A percentile compares a stretch with the other conserved stretches of the same genome.
phyloP scores from a whole-genome alignment of 2,113 vertebrate genomes.

The Craseonycteris thonglongyai region DNA sequence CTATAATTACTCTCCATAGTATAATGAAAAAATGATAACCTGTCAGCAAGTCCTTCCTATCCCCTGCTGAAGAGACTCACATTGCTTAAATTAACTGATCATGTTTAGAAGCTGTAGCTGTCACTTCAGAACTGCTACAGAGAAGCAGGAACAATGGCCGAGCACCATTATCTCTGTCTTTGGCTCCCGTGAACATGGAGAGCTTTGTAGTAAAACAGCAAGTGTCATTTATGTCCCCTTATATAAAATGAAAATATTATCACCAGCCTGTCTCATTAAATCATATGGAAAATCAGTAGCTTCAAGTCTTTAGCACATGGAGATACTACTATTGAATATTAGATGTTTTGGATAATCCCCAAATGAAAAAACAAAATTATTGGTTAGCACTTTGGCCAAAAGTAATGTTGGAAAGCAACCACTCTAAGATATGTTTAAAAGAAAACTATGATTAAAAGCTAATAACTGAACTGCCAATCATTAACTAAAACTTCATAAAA shows the following conservation, averaged over 20 bases:
- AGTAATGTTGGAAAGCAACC: not conserved
- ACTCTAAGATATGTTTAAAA: constrained; percentile 1
- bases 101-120: not conserved
- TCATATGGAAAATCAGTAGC: not conserved
- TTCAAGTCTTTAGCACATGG: not conserved
- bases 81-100: constrained; percentile 48
- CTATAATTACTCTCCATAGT: constrained; percentile 47
- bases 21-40: constrained; percentile 50
- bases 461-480: not conserved
- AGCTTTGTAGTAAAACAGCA: not conserved
- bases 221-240: not conserved
- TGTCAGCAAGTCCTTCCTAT: constrained; percentile 46
- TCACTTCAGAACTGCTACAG: constrained; percentile 29
- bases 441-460: not conserved
- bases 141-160: not conserved
- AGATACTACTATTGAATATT: not conserved
- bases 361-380: constrained; percentile 6
- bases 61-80: not conserved
- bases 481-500: not conserved
- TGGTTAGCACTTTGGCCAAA: constrained; percentile 7
- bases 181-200: not conserved
- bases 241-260: constrained; percentile 45
- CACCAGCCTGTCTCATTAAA: constrained; percentile 5
- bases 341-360: constrained; percentile 12
- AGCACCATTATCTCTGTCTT: not conserved